phyloP scores from a whole-genome alignment of 2,888 invertebrate genomes.

The Tetragonisca angustula region DNA sequence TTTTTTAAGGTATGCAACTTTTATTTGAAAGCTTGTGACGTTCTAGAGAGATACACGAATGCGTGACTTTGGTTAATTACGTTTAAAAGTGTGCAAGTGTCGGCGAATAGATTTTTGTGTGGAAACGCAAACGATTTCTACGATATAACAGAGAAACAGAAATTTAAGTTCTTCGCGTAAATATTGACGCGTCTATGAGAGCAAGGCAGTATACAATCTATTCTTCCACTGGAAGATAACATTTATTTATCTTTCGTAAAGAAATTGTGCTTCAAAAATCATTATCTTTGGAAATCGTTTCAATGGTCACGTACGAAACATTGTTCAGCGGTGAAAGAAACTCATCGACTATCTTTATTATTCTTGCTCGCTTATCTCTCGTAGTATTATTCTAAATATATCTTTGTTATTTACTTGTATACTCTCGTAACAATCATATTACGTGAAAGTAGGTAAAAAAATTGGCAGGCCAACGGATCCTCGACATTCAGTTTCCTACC shows the following conservation, averaged over 20 bases:
- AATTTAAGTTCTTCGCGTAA: neutral
- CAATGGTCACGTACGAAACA: conserved; percentile 27
- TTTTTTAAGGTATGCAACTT: neutral
- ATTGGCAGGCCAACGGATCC: neutral
- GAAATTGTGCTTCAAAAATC: neutral
- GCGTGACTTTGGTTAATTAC: neutral
- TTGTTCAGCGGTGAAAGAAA: too few species aligned
- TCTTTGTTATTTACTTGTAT: neutral
- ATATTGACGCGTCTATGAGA: neutral
- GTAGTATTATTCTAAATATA: neutral
- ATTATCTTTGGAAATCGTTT: neutral
- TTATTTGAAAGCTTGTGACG: neutral
- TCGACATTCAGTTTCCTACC: neutral
- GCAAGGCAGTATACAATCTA: too few species aligned
- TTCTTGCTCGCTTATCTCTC: conserved; percentile 8
- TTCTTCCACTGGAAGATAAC: neutral
- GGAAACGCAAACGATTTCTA: conserved; percentile 12
- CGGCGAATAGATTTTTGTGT: neutral
- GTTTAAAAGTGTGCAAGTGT: neutral
- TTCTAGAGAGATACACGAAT: neutral
- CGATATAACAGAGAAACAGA: neutral
- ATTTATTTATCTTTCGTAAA: too few species aligned
- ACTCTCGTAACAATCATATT: neutral
- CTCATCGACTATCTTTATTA: conserved; percentile 9
- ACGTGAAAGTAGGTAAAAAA: neutral